phyloP scores from a whole-genome alignment of 1,140 invertebrate genomes.

The Caenorhabditis tropicalis region DNA sequence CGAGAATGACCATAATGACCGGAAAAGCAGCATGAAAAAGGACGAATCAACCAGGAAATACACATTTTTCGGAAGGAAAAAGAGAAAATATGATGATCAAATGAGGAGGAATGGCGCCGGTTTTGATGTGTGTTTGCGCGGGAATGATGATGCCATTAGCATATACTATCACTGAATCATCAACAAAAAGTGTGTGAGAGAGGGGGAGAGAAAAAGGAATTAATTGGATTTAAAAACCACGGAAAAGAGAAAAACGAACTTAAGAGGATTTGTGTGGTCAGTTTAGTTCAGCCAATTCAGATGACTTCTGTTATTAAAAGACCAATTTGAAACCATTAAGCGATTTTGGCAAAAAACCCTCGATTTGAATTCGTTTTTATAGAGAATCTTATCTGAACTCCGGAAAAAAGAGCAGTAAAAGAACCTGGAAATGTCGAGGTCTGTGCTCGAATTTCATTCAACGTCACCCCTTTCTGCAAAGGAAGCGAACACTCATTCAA shows the following conservation, averaged over 20 bases:
- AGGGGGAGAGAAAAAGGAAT: too few relatives aligned
- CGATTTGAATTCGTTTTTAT: too few relatives aligned
- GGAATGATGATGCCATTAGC: conserved; percentile 16
- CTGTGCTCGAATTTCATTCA: not conserved
- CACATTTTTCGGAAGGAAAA: not conserved
- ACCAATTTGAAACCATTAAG: not conserved
- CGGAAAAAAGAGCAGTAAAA: not conserved
- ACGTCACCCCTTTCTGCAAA: not conserved
- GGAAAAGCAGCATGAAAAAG: not conserved
- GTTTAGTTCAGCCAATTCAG: too few relatives aligned
- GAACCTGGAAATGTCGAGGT: not conserved
- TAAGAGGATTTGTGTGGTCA: not conserved
- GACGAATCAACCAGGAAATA: not conserved
- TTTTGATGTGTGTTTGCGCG: not conserved
- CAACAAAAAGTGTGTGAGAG: too few relatives aligned
- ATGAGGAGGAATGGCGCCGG: not conserved
- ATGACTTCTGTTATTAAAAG: too few relatives aligned
- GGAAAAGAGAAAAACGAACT: not conserved
- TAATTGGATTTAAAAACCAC: not conserved
- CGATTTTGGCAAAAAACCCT: too few relatives aligned
- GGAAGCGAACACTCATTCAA: not conserved
- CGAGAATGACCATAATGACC: not conserved
- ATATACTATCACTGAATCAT: conserved; percentile 39
- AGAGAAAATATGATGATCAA: not conserved
- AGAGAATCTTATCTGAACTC: too few relatives aligned